These are phyloP conservation scores for Drosophila ficusphila DNA, from an alignment of 1,140 invertebrate genomes.

Conservation along the genomic window DNA sequence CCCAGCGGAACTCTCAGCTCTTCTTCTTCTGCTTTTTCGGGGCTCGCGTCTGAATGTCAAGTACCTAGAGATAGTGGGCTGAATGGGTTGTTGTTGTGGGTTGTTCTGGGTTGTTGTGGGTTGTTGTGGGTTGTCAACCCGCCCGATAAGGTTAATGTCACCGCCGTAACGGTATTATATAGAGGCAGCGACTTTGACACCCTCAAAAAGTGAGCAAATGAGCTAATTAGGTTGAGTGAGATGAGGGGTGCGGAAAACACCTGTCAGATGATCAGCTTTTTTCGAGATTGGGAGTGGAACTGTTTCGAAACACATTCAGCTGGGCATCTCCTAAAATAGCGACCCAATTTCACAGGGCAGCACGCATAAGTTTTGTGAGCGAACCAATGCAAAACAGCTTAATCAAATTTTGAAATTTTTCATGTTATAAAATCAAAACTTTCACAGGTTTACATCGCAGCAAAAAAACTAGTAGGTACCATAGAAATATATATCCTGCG, in stretches of 20 bases:
- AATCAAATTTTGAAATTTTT: no score
- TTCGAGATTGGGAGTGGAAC: no score
- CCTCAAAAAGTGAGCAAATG: constrained; percentile 35
- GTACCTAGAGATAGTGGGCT: constrained; percentile 50
- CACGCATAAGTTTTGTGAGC: background rate
- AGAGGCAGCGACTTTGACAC: constrained; percentile 74
- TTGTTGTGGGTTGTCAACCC: background rate
- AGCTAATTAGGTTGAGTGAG: no score
- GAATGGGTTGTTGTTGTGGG: no score
- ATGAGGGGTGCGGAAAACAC: background rate
- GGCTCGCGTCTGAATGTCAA: constrained; percentile 66
- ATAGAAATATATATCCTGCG: no score
- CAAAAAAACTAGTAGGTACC: no score
- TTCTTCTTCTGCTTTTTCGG: constrained; percentile 19
- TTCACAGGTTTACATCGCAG: no score
- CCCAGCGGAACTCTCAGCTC: constrained; percentile 11
- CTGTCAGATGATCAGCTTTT: background rate
- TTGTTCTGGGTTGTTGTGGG: background rate
- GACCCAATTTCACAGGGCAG: background rate
- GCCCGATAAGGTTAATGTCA: constrained; percentile 73
- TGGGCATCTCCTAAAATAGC: background rate
- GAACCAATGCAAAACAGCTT: no score
- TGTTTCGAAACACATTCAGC: background rate
- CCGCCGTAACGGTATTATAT: constrained; percentile 51
- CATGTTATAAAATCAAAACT: no score